These are phyloP conservation scores for Lochmaea capreae DNA, from an alignment of 2,888 invertebrate species.

Conservation along the genomic window DNA sequence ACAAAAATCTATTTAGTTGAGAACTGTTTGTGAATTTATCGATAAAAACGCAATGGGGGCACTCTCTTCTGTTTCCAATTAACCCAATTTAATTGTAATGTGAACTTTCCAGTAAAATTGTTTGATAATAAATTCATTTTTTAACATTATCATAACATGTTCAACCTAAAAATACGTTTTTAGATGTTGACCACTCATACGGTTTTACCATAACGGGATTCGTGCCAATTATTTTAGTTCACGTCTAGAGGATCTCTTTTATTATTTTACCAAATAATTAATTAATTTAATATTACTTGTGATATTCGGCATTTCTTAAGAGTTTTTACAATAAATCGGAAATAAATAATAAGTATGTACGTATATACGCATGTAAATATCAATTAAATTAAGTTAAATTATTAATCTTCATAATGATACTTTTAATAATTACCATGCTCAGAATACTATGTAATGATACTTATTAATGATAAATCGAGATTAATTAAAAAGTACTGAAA, in stretches of 20 bases:
- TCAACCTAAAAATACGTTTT: conserved; percentile 2
- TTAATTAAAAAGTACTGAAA: neutral
- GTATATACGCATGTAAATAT: too few relatives aligned
- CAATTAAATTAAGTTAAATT: too few relatives aligned
- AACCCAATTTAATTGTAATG: too few relatives aligned
- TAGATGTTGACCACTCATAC: neutral
- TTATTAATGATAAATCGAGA: neutral
- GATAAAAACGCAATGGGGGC: too few relatives aligned
- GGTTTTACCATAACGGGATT: neutral
- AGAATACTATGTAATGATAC: neutral
- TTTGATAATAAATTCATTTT: neutral
- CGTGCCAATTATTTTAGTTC: neutral
- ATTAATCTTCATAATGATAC: neutral
- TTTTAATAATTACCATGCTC: neutral
- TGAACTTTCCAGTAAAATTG: neutral
- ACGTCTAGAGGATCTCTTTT: neutral
- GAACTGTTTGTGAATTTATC: too few relatives aligned
- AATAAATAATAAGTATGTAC: too few relatives aligned
- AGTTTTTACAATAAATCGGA: too few relatives aligned
- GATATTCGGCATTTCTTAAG: too few relatives aligned
- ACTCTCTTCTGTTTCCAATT: too few relatives aligned
- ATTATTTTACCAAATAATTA: neutral
- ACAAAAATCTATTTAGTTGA: too few relatives aligned
- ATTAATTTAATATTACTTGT: neutral
- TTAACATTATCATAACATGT: neutral